Evolutionary conservation across 2,888 invertebrate species (phyloP).

Genomic region (Conchocele bisecta): DNA sequence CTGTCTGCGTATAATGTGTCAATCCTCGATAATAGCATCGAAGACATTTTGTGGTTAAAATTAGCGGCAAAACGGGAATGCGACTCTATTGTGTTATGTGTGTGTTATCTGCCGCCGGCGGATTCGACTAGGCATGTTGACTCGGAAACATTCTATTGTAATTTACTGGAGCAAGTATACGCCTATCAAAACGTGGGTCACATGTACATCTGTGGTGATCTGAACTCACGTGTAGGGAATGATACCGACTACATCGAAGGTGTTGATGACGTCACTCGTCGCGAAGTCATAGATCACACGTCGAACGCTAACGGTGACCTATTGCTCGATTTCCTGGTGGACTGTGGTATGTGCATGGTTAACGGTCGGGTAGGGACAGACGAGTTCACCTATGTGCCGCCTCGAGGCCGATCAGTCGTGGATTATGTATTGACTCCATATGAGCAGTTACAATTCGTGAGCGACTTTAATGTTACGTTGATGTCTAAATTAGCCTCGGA

Average conservation of each 20-base stretch:
- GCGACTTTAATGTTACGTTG: too few species aligned
- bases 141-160: slow-evolving; percentile 9
- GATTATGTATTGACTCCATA: too few species aligned
- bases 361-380: too few species aligned
- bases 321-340: too few species aligned
- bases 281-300: background rate
- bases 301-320: slow-evolving; percentile 5
- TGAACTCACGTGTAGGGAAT: slow-evolving; percentile 13
- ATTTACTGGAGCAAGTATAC: slow-evolving; percentile 11
- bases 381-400: too few species aligned
- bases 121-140: background rate
- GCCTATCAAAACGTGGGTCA: slow-evolving; percentile 10
- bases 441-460: too few species aligned
- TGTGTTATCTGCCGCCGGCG: slow-evolving; percentile 13
- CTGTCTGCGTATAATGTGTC: background rate
- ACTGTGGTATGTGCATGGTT: too few species aligned
- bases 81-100: background rate
- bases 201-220: slow-evolving; percentile 8
- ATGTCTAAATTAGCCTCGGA: too few species aligned
- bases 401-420: too few species aligned
- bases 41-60: slow-evolving; percentile 14
- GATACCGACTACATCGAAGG: slow-evolving; percentile 13
- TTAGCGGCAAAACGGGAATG: background rate
- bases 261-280: background rate
- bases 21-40: background rate